Base-by-base conservation (phyloP, 1,140 invertebrate genomes). In the Delia radicum region DNA sequence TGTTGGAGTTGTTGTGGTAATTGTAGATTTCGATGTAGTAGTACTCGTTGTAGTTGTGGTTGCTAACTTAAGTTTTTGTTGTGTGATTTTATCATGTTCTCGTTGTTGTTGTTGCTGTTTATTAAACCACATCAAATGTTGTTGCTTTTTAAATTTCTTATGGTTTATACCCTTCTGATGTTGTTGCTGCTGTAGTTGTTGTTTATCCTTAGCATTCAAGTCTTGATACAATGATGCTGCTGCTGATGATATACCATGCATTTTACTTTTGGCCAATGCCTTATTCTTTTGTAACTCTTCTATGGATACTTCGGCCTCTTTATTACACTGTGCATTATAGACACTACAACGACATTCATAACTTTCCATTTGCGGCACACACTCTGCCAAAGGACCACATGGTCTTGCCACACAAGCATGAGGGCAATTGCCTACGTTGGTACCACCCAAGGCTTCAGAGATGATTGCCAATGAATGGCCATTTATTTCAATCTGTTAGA, bases 351-450 rank as follows among this genome's bases (percentile, higher is more conserved):
- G 91, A 85, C 95, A 96, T 74, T 92, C 92, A 87, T 94, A 97
- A 79, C 90, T 90, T 78, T 95, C 93, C 78, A 92, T 88, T 76
- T 92, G 87, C 0, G 95, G 94, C 74, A 93, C 89, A 85, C 95
- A 97, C 77, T 91, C 90, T 15, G 94, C 94, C 78, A 91, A 90
- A 78, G 92, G 90, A 62, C 93, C 92, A 85, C 95, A 96, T 4
- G 95, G 94, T 69, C 91, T 89, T 4, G 93, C 89, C 33, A 92
- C 90, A 86, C 95, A 97, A 0, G 94, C 93, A 87, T 98, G 96
- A 21, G 93, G 93, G 87, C 96, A 98, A 84, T 96, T 96, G 77
- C 94, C 95, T 0, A 98, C 93, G 82, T 98, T 97, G 13, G 94
- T 92, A 21, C 95, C 96, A 5, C 94, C 94, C 42, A 97, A 87